Conservation (phyloP, 2,888 invertebrate genomes). For the Anoplius nigerrimus region DNA sequence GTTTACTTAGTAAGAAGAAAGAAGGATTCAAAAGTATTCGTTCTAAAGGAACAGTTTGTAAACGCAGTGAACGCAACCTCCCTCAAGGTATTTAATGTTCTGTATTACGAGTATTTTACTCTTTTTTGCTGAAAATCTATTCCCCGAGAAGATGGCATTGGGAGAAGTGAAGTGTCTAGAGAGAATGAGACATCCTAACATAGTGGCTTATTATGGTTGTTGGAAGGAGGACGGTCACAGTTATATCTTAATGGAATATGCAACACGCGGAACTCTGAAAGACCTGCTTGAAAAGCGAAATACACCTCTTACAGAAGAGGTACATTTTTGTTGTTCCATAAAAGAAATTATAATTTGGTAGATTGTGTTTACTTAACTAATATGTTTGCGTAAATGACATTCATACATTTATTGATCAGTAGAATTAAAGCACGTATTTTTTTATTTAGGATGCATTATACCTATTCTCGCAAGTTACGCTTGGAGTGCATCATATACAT, state of each 20-base stretch:
- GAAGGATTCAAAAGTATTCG: conserved; percentile 62
- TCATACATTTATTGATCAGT: no score
- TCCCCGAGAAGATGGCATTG: conserved; percentile 52
- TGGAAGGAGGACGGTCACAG: conserved; percentile 65
- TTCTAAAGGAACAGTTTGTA: conserved; percentile 61
- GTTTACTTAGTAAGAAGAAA: conserved; percentile 62
- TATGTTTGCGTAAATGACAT: no score
- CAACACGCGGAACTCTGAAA: conserved; percentile 85
- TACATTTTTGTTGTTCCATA: conserved; percentile 31
- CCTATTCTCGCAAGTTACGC: conserved; percentile 76
- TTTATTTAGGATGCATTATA: conserved; percentile 64
- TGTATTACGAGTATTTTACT: background rate
- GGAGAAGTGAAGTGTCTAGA: conserved; percentile 65
- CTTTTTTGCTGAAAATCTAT: background rate
- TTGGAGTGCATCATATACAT: conserved; percentile 89
- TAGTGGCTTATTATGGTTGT: conserved; percentile 66
- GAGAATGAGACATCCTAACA: conserved; percentile 68
- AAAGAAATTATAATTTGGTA: background rate
- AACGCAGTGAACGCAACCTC: conserved; percentile 39
- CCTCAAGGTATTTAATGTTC: conserved; percentile 42
- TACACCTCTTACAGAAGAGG: conserved; percentile 62
- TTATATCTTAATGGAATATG: conserved; percentile 91
- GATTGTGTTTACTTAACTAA: background rate
- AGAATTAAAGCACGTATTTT: background rate
- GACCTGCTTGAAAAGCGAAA: conserved; percentile 79